These are phyloP conservation scores for Premnoplex brunnescens DNA, from an alignment of 2,797 vertebrate genomes.

Conservation along the genomic window DNA sequence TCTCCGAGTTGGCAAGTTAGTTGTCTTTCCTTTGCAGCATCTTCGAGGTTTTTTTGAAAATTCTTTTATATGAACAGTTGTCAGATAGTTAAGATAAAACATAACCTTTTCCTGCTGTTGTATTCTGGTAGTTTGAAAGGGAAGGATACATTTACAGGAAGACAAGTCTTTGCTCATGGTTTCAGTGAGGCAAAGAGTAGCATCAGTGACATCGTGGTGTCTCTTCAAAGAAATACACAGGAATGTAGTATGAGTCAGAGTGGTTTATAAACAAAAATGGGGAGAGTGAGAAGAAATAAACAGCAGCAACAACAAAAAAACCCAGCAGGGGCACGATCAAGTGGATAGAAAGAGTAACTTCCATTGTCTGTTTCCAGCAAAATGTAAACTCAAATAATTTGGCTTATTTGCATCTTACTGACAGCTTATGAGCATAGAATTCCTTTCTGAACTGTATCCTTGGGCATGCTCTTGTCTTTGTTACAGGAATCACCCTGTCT, in stretches of 20 bases:
- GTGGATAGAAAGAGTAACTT: not conserved
- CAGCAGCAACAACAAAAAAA: not conserved
- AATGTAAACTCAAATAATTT: not conserved
- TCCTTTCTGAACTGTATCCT: not conserved
- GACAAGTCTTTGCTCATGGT: not conserved
- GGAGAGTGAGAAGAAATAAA: not conserved
- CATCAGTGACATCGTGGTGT: not conserved
- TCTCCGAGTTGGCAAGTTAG: not conserved
- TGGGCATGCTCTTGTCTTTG: not conserved
- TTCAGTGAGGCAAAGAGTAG: not conserved
- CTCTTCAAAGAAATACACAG: not conserved
- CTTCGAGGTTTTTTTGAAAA: not conserved
- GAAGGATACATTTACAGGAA: not conserved
- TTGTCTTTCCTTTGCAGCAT: not conserved
- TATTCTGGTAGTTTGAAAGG: not conserved
- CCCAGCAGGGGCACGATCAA: not conserved
- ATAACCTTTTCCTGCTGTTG: not conserved
- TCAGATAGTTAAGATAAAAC: not conserved
- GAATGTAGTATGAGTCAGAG: not conserved
- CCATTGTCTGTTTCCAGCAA: not conserved
- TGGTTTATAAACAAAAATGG: not conserved
- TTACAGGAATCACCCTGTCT: constrained; percentile 92
- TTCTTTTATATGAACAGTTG: not conserved
- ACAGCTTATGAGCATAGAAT: not conserved
- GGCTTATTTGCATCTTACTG: not conserved